phyloP scores from a whole-genome alignment of 1,140 invertebrate genomes.

The Melipona quadrifasciata region DNA sequence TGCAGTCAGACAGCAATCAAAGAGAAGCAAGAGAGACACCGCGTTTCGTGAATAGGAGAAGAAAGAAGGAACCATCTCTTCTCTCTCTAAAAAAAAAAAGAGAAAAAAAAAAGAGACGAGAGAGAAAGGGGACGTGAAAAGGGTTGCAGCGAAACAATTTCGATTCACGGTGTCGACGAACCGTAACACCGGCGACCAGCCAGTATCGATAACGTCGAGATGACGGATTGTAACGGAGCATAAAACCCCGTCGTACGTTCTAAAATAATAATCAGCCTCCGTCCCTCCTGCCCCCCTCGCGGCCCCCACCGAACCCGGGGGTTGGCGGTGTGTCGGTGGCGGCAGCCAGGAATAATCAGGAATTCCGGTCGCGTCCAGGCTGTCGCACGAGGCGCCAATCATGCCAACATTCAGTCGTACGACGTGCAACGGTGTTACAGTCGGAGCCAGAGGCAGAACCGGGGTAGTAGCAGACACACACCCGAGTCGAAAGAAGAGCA shows the following conservation, averaged over 20 bases:
- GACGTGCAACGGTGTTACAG: conserved; percentile 64
- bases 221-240: conserved; percentile 59
- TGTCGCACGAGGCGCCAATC: conserved; percentile 78
- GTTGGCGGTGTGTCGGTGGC: conserved; percentile 36
- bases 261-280: conserved; percentile 77
- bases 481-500: conserved; percentile 47
- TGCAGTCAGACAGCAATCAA: too few species aligned
- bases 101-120: not conserved
- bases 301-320: too few species aligned
- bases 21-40: not conserved
- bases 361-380: conserved; percentile 75
- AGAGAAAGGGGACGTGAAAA: not conserved
- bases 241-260: conserved; percentile 66
- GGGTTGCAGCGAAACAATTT: conserved; percentile 20
- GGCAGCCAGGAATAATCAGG: conserved; percentile 73
- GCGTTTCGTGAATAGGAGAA: not conserved
- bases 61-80: not conserved
- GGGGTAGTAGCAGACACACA: conserved; percentile 44
- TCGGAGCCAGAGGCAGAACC: conserved; percentile 52
- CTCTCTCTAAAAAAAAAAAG: not conserved
- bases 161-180: conserved; percentile 41
- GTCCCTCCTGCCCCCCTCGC: too few species aligned
- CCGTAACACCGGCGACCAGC: not conserved
- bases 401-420: conserved; percentile 79
- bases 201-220: conserved; percentile 61